phyloP scores from a whole-genome alignment of 2,113 vertebrate genomes.

The Chlamydotis undulata region DNA sequence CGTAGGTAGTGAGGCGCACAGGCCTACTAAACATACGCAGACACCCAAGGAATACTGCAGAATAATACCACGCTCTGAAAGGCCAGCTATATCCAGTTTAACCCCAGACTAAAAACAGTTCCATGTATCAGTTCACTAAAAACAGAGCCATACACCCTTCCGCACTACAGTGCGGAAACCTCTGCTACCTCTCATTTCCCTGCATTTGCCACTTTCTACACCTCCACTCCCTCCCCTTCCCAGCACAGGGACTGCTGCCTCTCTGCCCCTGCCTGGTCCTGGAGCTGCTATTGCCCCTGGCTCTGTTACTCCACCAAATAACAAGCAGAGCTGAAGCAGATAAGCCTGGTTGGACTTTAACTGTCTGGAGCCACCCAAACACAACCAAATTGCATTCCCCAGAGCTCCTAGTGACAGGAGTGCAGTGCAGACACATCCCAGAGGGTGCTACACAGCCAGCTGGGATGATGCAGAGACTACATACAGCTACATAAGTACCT shows the following conservation, averaged over 20 bases:
- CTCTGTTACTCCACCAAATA: not conserved
- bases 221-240: not conserved
- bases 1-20: not conserved
- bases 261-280: not conserved
- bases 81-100: not conserved
- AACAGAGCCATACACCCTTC: not conserved
- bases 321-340: not conserved
- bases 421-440: not conserved
- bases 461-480: not conserved
- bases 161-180: not conserved
- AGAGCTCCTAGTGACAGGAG: not conserved
- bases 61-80: not conserved
- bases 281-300: not conserved
- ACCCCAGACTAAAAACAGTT: not conserved
- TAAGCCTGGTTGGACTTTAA: not conserved
- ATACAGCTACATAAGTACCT: fast-evolving
- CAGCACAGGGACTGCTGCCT: not conserved
- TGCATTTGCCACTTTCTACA: not conserved
- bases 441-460: not conserved
- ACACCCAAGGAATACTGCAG: not conserved
- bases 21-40: not conserved
- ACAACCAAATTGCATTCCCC: not conserved
- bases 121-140: not conserved
- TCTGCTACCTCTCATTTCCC: not conserved
- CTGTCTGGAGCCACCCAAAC: not conserved